A percentile compares a stretch with the other conserved stretches of the same genome.
These are phyloP conservation scores for Muscicapa adusta DNA, from an alignment of 2,113 vertebrate genomes.

Conservation along the genomic window DNA sequence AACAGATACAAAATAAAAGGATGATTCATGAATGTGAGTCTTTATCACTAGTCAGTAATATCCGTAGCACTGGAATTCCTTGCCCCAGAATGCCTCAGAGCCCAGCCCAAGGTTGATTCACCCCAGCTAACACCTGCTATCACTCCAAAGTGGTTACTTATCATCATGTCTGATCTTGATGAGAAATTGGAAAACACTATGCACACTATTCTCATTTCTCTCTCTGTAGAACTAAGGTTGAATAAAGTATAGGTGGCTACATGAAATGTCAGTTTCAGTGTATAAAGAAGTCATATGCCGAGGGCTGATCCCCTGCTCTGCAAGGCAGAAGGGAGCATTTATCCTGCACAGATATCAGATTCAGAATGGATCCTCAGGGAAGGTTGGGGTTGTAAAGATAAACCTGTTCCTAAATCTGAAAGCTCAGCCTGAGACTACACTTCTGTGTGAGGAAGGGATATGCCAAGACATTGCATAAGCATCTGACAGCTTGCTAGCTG, in stretches of 20 bases:
- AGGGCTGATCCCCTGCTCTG: background rate
- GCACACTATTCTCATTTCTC: constrained; percentile 13
- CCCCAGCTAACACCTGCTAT: constrained; percentile 50
- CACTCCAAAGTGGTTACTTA: constrained; percentile 20
- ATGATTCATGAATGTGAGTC: background rate
- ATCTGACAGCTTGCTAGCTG: constrained; percentile 62
- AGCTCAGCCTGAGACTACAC: constrained; percentile 31
- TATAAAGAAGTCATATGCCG: constrained; percentile 31
- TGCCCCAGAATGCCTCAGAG: constrained; percentile 40
- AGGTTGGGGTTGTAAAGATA: constrained; percentile 44
- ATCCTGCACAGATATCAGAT: constrained; percentile 13
- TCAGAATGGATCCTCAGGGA: constrained; percentile 31
- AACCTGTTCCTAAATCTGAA: constrained; percentile 62
- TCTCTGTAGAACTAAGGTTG: constrained; percentile 23
- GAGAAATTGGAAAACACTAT: constrained; percentile 43
- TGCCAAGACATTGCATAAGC: constrained; percentile 64
- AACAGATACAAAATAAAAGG: constrained; percentile 49
- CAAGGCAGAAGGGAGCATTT: constrained; percentile 42
- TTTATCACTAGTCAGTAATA: constrained; percentile 27
- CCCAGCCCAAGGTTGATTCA: constrained; percentile 55
- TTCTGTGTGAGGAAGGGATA: constrained; percentile 4
- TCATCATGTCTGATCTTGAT: constrained; percentile 59
- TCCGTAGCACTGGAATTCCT: constrained; percentile 40
- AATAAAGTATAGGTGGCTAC: constrained; percentile 18
- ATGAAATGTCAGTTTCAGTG: background rate